Evolutionary conservation across 2,113 vertebrate genomes (phyloP).

Genomic region (Himantopus leucocephalus): DNA sequence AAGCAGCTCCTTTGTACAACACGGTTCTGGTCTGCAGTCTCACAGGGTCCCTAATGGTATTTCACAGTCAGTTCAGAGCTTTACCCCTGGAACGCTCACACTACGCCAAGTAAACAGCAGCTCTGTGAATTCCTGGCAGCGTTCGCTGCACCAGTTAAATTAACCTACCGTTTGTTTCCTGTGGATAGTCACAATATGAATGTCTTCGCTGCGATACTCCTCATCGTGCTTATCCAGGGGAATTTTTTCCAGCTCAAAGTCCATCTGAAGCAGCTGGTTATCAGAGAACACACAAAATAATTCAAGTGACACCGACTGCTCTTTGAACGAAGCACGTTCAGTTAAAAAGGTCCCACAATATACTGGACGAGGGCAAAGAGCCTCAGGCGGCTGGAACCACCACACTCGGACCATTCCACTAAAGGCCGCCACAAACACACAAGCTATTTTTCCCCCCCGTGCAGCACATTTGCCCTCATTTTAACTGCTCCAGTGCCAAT

Average conservation of each 20-base stretch:
- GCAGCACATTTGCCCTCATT: background rate
- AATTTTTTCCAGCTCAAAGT: constrained; percentile 87
- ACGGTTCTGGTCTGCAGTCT: background rate
- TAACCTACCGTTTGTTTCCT: constrained; percentile 57
- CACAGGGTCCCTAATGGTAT: background rate
- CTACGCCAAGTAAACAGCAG: background rate
- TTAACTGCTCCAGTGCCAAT: background rate
- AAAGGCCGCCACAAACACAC: background rate
- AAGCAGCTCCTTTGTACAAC: background rate
- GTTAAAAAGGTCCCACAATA: background rate
- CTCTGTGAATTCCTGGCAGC: background rate
- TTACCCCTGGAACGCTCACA: accelerated
- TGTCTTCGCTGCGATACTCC: constrained; percentile 92
- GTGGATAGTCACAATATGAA: constrained; percentile 86
- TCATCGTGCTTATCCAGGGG: constrained; percentile 88
- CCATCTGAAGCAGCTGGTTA: constrained; percentile 83
- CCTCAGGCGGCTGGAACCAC: background rate
- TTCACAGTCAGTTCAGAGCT: background rate
- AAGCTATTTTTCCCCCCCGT: accelerated
- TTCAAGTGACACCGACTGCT: background rate
- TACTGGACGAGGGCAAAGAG: background rate
- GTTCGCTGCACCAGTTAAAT: accelerated
- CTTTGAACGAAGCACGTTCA: background rate
- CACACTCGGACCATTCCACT: background rate
- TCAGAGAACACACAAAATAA: background rate